Percentiles rank a stretch among this genome's conserved stretches.
Evolutionary conservation across 2,888 invertebrate species (phyloP).

Genomic region (Choreutis nemorana): DNA sequence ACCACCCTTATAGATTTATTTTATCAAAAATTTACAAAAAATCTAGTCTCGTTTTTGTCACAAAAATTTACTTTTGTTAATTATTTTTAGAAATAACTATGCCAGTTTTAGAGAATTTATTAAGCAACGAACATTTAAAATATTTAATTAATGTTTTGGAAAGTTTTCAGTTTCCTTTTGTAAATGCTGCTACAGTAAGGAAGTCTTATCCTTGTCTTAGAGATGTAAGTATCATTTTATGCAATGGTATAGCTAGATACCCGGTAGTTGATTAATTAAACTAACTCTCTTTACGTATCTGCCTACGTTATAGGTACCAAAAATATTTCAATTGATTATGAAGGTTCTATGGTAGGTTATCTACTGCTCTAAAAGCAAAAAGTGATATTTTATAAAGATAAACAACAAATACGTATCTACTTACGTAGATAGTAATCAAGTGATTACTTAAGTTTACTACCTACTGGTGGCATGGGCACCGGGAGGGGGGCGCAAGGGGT

Average conservation of each 20-base stretch:
- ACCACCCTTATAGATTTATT: conserved; percentile 37
- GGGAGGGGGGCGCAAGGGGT: too few relatives aligned
- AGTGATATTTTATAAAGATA: too few relatives aligned
- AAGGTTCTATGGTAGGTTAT: too few relatives aligned
- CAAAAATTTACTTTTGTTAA: conserved; percentile 22
- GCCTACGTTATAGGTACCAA: too few relatives aligned
- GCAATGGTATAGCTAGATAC: too few relatives aligned
- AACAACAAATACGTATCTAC: too few relatives aligned
- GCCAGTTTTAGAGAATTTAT: conserved; percentile 44
- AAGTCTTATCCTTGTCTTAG: conserved; percentile 33
- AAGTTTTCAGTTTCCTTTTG: conserved; percentile 22
- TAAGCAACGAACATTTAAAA: conserved; percentile 21
- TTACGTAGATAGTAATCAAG: too few relatives aligned
- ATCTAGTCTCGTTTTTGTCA: conserved; percentile 33
- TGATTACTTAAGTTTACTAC: too few relatives aligned
- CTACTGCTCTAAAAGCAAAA: too few relatives aligned
- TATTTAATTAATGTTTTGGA: conserved; percentile 5
- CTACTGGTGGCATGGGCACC: too few relatives aligned
- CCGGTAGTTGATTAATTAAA: conserved; percentile 4
- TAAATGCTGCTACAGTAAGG: conserved; percentile 28
- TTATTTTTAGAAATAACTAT: conserved; percentile 41
- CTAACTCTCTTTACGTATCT: conserved; percentile 5
- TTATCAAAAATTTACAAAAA: conserved; percentile 29
- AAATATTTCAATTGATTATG: too few relatives aligned
- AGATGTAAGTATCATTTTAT: conserved; percentile 41